A percentile compares a stretch with the other conserved stretches of the same genome.
Conservation (phyloP, 2,797 vertebrate species). For the Megaceryle alcyon region DNA sequence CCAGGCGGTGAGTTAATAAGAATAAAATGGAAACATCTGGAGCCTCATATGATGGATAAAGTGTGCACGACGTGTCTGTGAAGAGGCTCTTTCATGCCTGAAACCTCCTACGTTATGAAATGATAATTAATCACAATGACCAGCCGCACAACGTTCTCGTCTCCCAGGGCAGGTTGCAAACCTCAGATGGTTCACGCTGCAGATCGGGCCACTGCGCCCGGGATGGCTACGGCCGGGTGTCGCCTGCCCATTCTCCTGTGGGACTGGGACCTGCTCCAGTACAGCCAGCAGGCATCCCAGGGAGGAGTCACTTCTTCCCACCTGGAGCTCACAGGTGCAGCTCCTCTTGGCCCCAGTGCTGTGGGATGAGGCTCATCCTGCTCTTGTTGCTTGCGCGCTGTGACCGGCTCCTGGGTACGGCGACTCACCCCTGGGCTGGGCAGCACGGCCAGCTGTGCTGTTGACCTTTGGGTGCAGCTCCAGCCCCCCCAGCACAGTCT, state of each 20-base stretch:
- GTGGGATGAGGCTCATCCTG: neutral
- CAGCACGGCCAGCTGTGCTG: accelerated
- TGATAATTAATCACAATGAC: slow-evolving; percentile 4
- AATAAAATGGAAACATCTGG: slow-evolving; percentile 58
- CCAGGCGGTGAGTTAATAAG: slow-evolving; percentile 33
- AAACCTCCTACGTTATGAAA: slow-evolving; percentile 23
- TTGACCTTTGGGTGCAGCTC: neutral
- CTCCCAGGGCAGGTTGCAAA: neutral
- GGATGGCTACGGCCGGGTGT: neutral
- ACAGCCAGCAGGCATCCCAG: neutral
- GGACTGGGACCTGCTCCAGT: neutral
- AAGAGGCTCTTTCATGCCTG: slow-evolving; percentile 44
- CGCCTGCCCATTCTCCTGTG: neutral
- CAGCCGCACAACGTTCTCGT: neutral
- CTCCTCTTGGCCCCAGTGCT: neutral
- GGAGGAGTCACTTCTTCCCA: accelerated
- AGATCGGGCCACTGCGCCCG: accelerated
- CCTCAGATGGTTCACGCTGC: accelerated
- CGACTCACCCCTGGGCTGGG: neutral
- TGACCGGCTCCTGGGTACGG: neutral
- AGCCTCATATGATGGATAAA: slow-evolving; percentile 42
- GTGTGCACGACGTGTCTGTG: slow-evolving; percentile 2
- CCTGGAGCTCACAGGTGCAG: accelerated
- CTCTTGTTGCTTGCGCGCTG: neutral
- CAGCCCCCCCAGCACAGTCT: neutral